A percentile compares a stretch with the other conserved stretches of the same genome.
Evolutionary conservation across 2,888 invertebrate species (phyloP).

Genomic region (Lithophane leautieri): DNA sequence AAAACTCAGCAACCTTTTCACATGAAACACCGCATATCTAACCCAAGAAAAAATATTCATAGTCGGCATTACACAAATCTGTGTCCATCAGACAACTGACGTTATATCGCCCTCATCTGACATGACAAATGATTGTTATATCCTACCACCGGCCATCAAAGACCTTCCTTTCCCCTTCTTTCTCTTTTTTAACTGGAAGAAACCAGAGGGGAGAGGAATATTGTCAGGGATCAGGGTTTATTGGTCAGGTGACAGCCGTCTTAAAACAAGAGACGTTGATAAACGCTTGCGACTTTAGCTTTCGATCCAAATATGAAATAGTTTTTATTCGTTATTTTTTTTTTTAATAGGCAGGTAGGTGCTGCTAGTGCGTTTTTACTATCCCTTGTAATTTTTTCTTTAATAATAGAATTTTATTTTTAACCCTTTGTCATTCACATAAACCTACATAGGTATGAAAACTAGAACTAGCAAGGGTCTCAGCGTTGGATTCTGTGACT

Average conservation of each 20-base stretch:
- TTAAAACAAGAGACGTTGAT: conserved; percentile 80
- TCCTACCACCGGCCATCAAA: conserved; percentile 69
- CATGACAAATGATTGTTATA: conserved; percentile 86
- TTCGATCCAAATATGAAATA: conserved; percentile 45
- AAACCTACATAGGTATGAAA: not conserved
- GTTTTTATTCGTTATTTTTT: conserved; percentile 21
- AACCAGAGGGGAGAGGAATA: conserved; percentile 24
- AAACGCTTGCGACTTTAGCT: conserved; percentile 71
- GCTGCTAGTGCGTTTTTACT: not conserved
- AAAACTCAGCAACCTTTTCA: conserved; percentile 20
- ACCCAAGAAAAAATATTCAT: conserved; percentile 81
- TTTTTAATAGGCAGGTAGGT: not conserved
- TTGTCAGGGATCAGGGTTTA: conserved; percentile 62
- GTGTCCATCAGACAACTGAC: conserved; percentile 84
- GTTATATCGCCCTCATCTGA: conserved; percentile 85
- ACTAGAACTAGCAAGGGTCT: no score
- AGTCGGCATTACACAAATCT: conserved; percentile 85
- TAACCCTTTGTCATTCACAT: not conserved
- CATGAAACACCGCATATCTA: conserved; percentile 18
- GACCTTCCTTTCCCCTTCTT: conserved; percentile 65
- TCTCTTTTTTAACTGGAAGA: conserved; percentile 15
- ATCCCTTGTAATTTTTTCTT: not conserved
- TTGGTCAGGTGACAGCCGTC: conserved; percentile 74
- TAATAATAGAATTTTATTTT: not conserved
- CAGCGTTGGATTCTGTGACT: not conserved